Conservation (phyloP, 2,888 invertebrate genomes). For the Leptinotarsa tumamoca region DNA sequence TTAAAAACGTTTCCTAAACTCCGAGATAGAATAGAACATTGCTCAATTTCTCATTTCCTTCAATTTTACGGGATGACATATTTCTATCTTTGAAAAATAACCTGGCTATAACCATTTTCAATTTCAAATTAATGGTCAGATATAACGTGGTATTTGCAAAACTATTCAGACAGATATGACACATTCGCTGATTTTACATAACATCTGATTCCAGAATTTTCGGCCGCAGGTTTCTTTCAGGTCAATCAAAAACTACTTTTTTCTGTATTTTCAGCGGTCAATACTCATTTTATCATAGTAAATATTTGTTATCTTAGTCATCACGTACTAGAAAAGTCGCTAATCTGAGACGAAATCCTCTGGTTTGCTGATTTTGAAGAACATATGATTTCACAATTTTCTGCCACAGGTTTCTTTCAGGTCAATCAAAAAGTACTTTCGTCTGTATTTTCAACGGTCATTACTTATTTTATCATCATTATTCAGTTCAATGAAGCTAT, state of each 20-base stretch:
- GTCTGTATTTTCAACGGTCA: constrained; percentile 40
- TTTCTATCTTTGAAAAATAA: no score
- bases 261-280: constrained; percentile 40
- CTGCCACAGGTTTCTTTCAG: constrained; percentile 45
- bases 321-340: constrained; percentile 37
- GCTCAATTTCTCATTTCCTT: no score
- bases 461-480: constrained; percentile 43
- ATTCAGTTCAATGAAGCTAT: constrained; percentile 43
- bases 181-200: constrained; percentile 32
- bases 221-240: constrained; percentile 44
- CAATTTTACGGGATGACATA: no score
- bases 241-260: constrained; percentile 42
- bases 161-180: no score
- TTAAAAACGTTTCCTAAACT: no score
- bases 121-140: no score
- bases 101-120: no score
- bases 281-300: constrained; percentile 42
- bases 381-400: constrained; percentile 39
- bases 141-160: no score
- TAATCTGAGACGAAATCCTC: constrained; percentile 35
- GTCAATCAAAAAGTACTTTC: constrained; percentile 42
- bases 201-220: constrained; percentile 38
- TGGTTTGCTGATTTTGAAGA: constrained; percentile 34
- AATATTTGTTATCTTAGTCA: constrained; percentile 38
- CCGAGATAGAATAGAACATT: no score